Evolutionary conservation across 2,888 invertebrate genomes (phyloP), one percentile per base, ranked within the genome.

Genomic region (Pandemis corylana): DNA sequence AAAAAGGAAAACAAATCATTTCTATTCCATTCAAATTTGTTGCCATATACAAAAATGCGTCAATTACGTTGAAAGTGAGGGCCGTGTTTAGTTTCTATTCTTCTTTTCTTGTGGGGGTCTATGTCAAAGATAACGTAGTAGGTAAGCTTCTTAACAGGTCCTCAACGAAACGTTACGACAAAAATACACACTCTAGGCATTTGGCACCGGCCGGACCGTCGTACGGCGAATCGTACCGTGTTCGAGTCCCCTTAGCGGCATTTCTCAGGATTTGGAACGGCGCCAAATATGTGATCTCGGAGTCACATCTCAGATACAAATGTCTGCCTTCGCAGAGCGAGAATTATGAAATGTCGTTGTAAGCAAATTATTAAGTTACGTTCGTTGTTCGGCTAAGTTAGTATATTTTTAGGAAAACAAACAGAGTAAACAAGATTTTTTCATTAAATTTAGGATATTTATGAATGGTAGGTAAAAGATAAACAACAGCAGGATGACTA

Each of bases 181-280:
- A 28, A 59, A 59, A 12, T 20, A 20, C 0, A 28, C 15, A 12
- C 59, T 59, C 28, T 5, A 59, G 28, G 12, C 59, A 28, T 65
- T 65, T 65, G 65, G 65, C 65, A 65, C 49, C 10, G 20, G 15
- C 49, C 49, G 12, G 12, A 3, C 12, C 0, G 12, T 20, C 12
- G 28, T 7, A 46, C 20, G 65, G 65, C 28, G 65, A 49, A 10
- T 44, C 49, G 65, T n/a, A 7, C 65, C 49, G 65, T 36, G 49
- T 65, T 49, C 49, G 65, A 65, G 65, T 10, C 46, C 65, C 65
- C 65, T 65, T 65, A 65, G 49, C 28, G 28, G 46, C 46, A 65
- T 65, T 65, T 65, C 46, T 49, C 65, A 49, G 28, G 28, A 65
- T 7, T 49, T 65, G 65, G 65, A 49, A 20, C 28, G 46, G 13